phyloP scores from a whole-genome alignment of 2,888 invertebrate species.

The Lepeophtheirus nordmannii region DNA sequence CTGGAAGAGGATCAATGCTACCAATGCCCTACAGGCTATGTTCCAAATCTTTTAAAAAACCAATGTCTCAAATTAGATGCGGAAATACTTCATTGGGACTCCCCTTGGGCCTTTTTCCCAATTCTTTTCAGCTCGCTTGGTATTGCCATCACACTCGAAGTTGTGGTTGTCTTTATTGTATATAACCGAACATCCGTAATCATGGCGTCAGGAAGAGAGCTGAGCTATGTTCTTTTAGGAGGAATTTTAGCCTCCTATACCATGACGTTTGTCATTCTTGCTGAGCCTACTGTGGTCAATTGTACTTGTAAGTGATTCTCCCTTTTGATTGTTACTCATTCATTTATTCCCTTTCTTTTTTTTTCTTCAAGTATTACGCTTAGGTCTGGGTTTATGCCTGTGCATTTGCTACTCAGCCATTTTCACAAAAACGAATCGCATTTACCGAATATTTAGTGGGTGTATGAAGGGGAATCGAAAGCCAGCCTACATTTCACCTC shows the following conservation, averaged over 20 bases:
- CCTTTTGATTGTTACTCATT: too few relatives aligned
- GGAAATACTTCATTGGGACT: slow-evolving; percentile 45
- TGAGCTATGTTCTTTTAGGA: slow-evolving; percentile 55
- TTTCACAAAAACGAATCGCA: slow-evolving; percentile 56
- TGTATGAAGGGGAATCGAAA: slow-evolving; percentile 53
- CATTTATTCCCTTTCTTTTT: too few relatives aligned
- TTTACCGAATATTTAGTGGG: slow-evolving; percentile 54
- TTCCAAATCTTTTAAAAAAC: slow-evolving; percentile 38
- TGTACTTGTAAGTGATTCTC: slow-evolving; percentile 36
- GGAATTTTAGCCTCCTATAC: slow-evolving; percentile 54
- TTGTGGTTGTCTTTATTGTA: slow-evolving; percentile 36
- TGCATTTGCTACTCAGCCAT: slow-evolving; percentile 58
- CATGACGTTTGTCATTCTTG: slow-evolving; percentile 53
- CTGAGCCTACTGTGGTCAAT: slow-evolving; percentile 47
- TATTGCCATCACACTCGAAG: slow-evolving; percentile 15
- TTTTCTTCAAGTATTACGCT: too few relatives aligned
- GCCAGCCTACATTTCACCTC: slow-evolving; percentile 56
- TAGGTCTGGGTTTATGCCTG: slow-evolving; percentile 52
- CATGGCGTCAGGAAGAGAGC: slow-evolving; percentile 59
- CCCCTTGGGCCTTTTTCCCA: slow-evolving; percentile 43
- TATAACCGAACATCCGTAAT: slow-evolving; percentile 51
- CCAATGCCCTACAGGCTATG: slow-evolving; percentile 42
- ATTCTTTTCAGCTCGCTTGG: slow-evolving; percentile 26
- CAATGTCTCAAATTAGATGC: slow-evolving; percentile 44
- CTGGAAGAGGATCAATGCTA: slow-evolving; percentile 44